These are phyloP conservation scores for Scolanthus callimorphus DNA, from an alignment of 92 coral and sea anemone genomes.

Conservation along the genomic window DNA sequence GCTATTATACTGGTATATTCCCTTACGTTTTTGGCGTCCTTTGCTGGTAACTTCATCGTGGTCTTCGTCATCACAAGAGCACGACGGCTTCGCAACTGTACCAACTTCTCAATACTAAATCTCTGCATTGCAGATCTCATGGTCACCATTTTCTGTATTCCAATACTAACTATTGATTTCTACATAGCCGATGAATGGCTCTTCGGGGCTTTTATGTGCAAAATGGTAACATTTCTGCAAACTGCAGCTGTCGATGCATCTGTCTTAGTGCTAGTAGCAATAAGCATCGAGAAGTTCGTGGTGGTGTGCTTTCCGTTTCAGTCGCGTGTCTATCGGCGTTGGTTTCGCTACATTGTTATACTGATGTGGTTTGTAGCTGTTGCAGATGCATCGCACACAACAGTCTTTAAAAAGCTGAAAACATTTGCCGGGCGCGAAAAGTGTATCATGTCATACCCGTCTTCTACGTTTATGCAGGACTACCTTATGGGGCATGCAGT, in stretches of 20 bases:
- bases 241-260: slow-evolving; percentile 39
- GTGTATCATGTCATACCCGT: slow-evolving; percentile 63
- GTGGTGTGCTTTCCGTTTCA: slow-evolving; percentile 80
- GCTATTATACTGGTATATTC: slow-evolving; percentile 29
- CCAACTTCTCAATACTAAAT: slow-evolving; percentile 61
- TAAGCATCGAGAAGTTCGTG: slow-evolving; percentile 66
- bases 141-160: slow-evolving; percentile 58
- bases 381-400: slow-evolving; percentile 36
- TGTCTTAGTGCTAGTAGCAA: slow-evolving; percentile 44
- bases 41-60: slow-evolving; percentile 61
- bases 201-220: slow-evolving; percentile 52
- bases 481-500: slow-evolving; percentile 40
- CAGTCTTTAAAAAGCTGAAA: slow-evolving; percentile 9
- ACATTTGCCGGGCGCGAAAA: slow-evolving; percentile 8
- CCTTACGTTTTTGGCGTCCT: slow-evolving; percentile 37
- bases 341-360: slow-evolving; percentile 57
- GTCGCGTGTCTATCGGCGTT: slow-evolving; percentile 55
- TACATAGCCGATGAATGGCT: slow-evolving; percentile 61
- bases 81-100: slow-evolving; percentile 37
- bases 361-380: slow-evolving; percentile 58
- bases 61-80: slow-evolving; percentile 31
- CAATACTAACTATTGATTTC: slow-evolving; percentile 52
- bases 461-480: slow-evolving; percentile 6
- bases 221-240: slow-evolving; percentile 55
- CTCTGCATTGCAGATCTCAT: slow-evolving; percentile 75